Percentiles rank a stretch among this genome's conserved stretches.
These are phyloP conservation scores for Temnothorax nylanderi DNA, from an alignment of 1,140 invertebrate species.

Conservation along the genomic window DNA sequence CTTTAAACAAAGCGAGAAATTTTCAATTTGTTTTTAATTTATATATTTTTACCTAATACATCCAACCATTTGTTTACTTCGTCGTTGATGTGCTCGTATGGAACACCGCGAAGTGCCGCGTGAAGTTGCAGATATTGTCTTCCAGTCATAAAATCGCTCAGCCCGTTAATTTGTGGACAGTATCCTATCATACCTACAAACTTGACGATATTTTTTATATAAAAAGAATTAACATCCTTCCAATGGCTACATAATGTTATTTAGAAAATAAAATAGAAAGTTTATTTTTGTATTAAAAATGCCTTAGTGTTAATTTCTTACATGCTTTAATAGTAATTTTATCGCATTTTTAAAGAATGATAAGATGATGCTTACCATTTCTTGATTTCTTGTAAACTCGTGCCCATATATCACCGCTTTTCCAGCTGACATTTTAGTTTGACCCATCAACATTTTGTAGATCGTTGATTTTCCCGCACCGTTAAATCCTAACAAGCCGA, in stretches of 20 bases:
- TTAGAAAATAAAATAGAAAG: not conserved
- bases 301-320: not conserved
- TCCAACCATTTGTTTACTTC: slow-evolving; percentile 86
- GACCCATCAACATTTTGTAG: slow-evolving; percentile 95
- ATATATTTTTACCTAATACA: slow-evolving; percentile 84
- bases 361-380: slow-evolving; percentile 40
- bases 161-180: slow-evolving; percentile 94
- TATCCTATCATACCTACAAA: slow-evolving; percentile 88
- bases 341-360: not conserved
- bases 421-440: slow-evolving; percentile 87
- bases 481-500: slow-evolving; percentile 94
- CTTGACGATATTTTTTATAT: slow-evolving; percentile 37
- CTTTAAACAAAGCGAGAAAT: not conserved
- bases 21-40: not conserved
- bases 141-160: slow-evolving; percentile 93
- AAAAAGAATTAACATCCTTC: not conserved
- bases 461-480: slow-evolving; percentile 93
- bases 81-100: slow-evolving; percentile 84
- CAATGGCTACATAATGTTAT: not conserved
- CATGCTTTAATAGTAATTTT: not conserved
- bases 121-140: slow-evolving; percentile 92
- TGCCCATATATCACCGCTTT: slow-evolving; percentile 58
- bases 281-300: not conserved
- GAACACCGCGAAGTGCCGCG: slow-evolving; percentile 91
- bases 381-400: slow-evolving; percentile 52